Evolutionary conservation across 2,888 invertebrate genomes (phyloP).

Genomic region (Anoplius nigerrimus): DNA sequence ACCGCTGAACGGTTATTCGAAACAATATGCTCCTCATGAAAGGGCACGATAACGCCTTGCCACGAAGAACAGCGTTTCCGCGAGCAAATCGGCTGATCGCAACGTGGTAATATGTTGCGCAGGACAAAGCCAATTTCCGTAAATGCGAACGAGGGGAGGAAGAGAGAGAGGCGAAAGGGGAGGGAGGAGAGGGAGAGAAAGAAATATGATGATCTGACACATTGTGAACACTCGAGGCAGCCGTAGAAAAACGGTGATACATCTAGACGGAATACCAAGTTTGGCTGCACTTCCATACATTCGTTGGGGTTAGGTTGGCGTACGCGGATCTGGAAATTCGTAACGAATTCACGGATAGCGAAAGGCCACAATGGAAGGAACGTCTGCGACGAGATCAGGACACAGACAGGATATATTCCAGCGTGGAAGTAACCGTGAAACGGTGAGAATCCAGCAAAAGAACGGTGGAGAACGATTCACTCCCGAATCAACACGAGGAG

Average conservation of each 20-base stretch:
- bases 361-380: background rate
- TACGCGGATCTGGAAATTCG: constrained; percentile 26
- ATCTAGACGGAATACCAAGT: constrained; percentile 44
- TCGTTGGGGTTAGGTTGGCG: constrained; percentile 59
- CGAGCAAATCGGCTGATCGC: too few species aligned
- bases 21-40: background rate
- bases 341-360: constrained; percentile 22
- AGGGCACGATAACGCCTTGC: constrained; percentile 7
- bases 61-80: too few species aligned
- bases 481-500: constrained; percentile 34
- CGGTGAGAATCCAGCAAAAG: constrained; percentile 27
- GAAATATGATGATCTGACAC: too few species aligned
- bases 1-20: too few species aligned
- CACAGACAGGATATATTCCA: background rate
- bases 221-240: background rate
- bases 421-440: constrained; percentile 21
- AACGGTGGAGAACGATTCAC: constrained; percentile 20
- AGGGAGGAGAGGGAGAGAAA: too few species aligned
- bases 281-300: constrained; percentile 39
- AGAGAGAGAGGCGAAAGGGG: too few species aligned
- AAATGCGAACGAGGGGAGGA: too few species aligned
- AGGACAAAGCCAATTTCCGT: too few species aligned
- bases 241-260: constrained; percentile 44
- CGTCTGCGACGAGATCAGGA: too few species aligned
- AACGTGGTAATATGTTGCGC: too few species aligned